Base-by-base conservation (phyloP, 1,140 invertebrate genomes). In the Scaptodrosophila lebanonensis region DNA sequence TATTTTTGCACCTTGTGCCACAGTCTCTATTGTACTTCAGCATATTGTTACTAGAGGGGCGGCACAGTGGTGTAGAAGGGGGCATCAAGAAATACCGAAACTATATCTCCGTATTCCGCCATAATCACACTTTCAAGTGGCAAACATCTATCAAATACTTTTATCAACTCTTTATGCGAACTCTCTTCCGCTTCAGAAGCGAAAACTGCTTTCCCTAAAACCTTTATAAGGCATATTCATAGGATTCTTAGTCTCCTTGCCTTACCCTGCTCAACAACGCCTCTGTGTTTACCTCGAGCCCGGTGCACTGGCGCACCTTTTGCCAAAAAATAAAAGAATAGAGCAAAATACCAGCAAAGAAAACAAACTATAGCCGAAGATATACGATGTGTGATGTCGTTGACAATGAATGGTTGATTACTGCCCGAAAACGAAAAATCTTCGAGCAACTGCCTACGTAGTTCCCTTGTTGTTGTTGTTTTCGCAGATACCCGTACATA, bases 371-470 rank as follows among this genome's bases (percentile, higher is more conserved):
- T 54, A 40, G 51, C 9, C 47, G 60, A 68, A 64, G 77, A 83
- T 83, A 83, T 82, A 83, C 64, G 83, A 85, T 85, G 83, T 85
- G 83, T 85, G 77, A 85, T 85, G 61, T 76, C 75, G 83, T 83
- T 85, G 83, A 85, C 83, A 85, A 85, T 83, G 71, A 85, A 83
- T 70, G 67, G 65, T 70, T 82, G 76, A 82, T 82, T 82, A 57
- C 69, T 58, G 39, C 51, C 52, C 50, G 29, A 39, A 66, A 27
- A n/a, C n/a, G n/a, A 13, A 35, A 51, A 43, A 51, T 36, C 53
- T 44, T 49, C 6, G 25, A 51, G 44, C 42, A 62, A 56, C 51
- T 65, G 49, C 49, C 22, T 56, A 51, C 33, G 47, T 42, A 20
- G 45, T 57, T 60, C 33, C 54, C 35, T 33, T 48, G 38, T 62